These are phyloP conservation scores for Myiotriccus ornatus DNA, from an alignment of 2,797 vertebrate genomes.

Conservation along the genomic window DNA sequence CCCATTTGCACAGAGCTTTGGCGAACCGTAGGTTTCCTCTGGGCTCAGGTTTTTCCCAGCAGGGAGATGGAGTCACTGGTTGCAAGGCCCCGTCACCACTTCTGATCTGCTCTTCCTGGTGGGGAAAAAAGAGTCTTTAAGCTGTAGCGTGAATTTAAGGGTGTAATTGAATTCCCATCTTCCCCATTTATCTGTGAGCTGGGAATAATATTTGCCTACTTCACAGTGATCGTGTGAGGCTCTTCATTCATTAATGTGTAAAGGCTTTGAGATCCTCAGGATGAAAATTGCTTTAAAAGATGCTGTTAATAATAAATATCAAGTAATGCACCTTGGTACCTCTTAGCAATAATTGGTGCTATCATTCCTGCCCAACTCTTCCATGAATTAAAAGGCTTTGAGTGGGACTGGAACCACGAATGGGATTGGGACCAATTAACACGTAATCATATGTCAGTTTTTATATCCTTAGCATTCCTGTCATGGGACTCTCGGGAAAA, in stretches of 20 bases:
- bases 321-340: slow-evolving; percentile 47
- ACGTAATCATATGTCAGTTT: slow-evolving; percentile 5
- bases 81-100: background rate
- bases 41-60: background rate
- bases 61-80: background rate
- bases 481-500: background rate
- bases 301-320: slow-evolving; percentile 59
- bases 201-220: slow-evolving; percentile 37
- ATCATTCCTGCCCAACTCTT: slow-evolving; percentile 28
- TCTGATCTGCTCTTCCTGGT: background rate
- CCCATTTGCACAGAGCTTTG: background rate
- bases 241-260: slow-evolving; percentile 43
- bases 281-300: slow-evolving; percentile 46
- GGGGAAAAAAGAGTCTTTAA: background rate
- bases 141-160: background rate
- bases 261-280: slow-evolving; percentile 46
- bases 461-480: slow-evolving; percentile 20
- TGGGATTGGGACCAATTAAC: slow-evolving; percentile 45
- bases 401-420: background rate
- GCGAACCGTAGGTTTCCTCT: background rate
- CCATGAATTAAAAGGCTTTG: slow-evolving; percentile 55
- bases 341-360: slow-evolving; percentile 43
- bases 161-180: slow-evolving; percentile 1
- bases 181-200: background rate
- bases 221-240: background rate